Conservation (phyloP, 2,113 vertebrate species). For the Struthio camelus region DNA sequence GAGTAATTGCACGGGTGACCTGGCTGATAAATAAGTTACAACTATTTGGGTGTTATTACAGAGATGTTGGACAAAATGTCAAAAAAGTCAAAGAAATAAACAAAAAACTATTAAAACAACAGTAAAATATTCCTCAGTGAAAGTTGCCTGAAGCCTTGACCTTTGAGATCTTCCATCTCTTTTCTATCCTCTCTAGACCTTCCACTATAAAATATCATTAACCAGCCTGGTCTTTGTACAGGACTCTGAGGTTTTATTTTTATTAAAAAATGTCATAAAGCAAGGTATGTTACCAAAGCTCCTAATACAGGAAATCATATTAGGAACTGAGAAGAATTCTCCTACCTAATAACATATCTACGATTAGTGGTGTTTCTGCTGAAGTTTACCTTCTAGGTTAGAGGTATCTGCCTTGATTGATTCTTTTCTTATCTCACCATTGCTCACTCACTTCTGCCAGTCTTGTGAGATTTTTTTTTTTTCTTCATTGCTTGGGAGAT, state of each 20-base stretch:
- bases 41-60: not conserved
- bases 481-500: not conserved
- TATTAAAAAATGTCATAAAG: not conserved
- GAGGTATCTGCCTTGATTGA: constrained; percentile 2
- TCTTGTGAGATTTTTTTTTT: not conserved
- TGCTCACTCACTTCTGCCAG: constrained; percentile 6
- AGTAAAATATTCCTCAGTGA: not conserved
- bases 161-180: not conserved
- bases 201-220: not conserved
- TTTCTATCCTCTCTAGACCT: not conserved
- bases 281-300: not conserved
- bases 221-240: not conserved
- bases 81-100: not conserved
- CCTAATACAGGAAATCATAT: not conserved
- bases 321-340: not conserved
- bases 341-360: not conserved
- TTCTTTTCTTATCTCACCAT: constrained; percentile 36
- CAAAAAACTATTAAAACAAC: not conserved
- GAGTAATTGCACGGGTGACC: not conserved
- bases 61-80: not conserved
- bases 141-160: not conserved
- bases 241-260: not conserved
- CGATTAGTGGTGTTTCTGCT: not conserved
- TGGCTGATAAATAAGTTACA: not conserved
- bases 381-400: not conserved